phyloP scores from a whole-genome alignment of 2,797 vertebrate genomes.

The Capromys pilorides region DNA sequence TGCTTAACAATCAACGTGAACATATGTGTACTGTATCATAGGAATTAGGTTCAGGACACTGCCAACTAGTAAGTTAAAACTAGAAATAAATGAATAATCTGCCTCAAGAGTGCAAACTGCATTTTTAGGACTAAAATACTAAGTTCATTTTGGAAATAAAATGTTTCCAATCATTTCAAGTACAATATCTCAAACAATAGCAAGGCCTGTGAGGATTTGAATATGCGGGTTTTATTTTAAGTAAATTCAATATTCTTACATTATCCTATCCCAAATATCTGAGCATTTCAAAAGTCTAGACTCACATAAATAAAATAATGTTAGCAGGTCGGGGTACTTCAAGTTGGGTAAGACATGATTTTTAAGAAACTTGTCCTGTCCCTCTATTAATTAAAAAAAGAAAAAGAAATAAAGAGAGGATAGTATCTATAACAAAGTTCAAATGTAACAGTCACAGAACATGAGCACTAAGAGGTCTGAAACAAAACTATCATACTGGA shows the following conservation, averaged over 20 bases:
- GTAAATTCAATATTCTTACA: neutral
- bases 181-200: neutral
- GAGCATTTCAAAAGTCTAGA: neutral
- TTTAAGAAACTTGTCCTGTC: neutral
- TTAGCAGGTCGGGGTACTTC: neutral
- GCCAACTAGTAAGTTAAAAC: neutral
- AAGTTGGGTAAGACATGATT: neutral
- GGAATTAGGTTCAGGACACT: neutral
- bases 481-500: neutral
- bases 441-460: neutral
- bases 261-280: neutral
- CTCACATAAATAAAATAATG: neutral
- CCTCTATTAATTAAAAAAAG: neutral
- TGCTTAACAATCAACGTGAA: neutral
- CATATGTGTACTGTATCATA: neutral
- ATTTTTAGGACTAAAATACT: neutral
- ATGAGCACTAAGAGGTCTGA: neutral
- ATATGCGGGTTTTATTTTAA: neutral
- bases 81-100: conserved; percentile 3
- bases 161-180: neutral
- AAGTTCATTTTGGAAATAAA: neutral
- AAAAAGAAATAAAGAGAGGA: neutral
- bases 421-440: neutral
- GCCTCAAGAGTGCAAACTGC: neutral
- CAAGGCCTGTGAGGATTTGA: neutral